Evolutionary conservation across 2,113 vertebrate genomes (phyloP).

Genomic region (Hystrix cristata): DNA sequence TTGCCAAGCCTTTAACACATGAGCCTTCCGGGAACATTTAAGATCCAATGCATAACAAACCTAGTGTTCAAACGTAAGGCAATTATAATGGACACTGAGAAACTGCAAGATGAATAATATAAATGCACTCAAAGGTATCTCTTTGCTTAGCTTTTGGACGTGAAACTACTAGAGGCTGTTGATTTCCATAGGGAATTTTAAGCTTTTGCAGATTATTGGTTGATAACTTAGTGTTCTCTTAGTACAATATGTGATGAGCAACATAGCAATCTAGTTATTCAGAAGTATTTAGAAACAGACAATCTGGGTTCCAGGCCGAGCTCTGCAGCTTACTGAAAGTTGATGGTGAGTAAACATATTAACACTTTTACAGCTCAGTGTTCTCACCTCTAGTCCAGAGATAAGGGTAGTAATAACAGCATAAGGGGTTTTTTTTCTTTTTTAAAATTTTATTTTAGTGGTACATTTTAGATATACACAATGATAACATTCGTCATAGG

Average conservation of each 20-base stretch:
- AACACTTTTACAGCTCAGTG: neutral
- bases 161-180: neutral
- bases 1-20: too few species aligned
- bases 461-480: too few species aligned
- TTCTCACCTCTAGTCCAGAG: neutral
- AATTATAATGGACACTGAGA: neutral
- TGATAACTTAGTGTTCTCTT: neutral
- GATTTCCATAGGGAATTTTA: neutral
- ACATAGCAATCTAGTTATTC: neutral
- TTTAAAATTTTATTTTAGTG: too few species aligned
- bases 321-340: neutral
- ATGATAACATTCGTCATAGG: too few species aligned
- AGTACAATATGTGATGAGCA: neutral
- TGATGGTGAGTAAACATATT: neutral
- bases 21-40: too few species aligned
- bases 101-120: neutral
- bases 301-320: neutral
- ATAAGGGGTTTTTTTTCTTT: neutral
- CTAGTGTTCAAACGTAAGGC: neutral
- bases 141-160: neutral
- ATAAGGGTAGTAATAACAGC: neutral
- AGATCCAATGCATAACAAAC: neutral
- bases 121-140: neutral
- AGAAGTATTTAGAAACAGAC: neutral
- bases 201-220: neutral